Evolutionary conservation across 2,113 vertebrate genomes (phyloP), one percentile per base, ranked within the genome.

Genomic region (Eulemur macaco): DNA sequence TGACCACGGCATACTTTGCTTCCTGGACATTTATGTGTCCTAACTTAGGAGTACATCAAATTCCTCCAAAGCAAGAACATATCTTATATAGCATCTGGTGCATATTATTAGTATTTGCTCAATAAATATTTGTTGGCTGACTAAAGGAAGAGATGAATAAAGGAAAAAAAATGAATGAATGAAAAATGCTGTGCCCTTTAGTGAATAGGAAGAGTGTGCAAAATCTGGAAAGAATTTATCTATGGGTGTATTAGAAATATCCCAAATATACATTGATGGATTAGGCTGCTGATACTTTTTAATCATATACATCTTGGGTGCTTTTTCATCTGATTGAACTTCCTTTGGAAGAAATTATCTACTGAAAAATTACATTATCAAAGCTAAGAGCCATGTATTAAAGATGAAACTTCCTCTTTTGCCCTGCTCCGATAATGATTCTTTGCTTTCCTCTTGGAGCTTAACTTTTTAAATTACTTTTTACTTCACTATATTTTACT

Each of bases 181-280:
- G 23, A 80, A 56, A 82, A 88, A 37, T 54, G 29, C 4, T 27
- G 12, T 56, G 23, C 17, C 71, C 60, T 77, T 89, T 15, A 31
- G 64, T 8, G 37, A 69, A 42, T 13, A 29, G 45, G 29, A 71
- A 78, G 63, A 80, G 27, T 0, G 20, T 20, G 11, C 29, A 34
- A 77, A 96, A 95, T 96, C 96, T 97, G 96, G 95, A 98, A 96
- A 68, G 39, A 73, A 97, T 95, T 96, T 95, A 91, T 92, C 66
- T 90, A 45, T 20, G 42, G 76, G 82, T 17, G 0, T 91, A 82
- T 93, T 81, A 93, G 91, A 94, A 92, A 73, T 78, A 95, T 74
- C 86, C 74, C 5, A 42, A 77, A 78, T 56, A 77, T 83, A 86
- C 91, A 39, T 64, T 97, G 96, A 97, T 80, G 97, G 92, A 97